Base-by-base conservation (phyloP, 2,113 vertebrate species). In the Suncus etruscus region DNA sequence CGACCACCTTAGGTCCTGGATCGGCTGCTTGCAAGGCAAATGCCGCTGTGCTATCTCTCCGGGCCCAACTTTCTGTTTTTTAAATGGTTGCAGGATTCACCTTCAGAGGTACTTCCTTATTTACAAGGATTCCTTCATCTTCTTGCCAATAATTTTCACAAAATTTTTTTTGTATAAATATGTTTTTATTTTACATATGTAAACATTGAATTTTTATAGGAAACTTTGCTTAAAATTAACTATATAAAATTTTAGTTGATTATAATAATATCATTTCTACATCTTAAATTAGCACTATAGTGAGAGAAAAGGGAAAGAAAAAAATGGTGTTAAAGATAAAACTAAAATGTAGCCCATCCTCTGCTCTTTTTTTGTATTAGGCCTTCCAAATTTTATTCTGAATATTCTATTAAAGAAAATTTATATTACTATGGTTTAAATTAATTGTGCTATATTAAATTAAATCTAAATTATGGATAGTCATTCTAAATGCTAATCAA, bases 91-190 rank as follows among this genome's bases (percentile, higher is more conserved):
- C n/a, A 29, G 10, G 50, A 83, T 16, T 63, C 27, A 20, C 22
- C 3, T 3, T 70, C 11, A 73, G 39, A 74, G 8, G 15, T 3
- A 3, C n/a, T 15, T 39, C 14, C 22, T 16, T 39, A 32, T 32
- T 54, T 6, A 0, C 7, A 16, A n/a, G 66, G 3, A n/a, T 83
- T 1, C 7, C 45, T 83, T 86, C 2, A 14, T 5, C 8, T 11
- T 66, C 89, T 86, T 72, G 8, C 29, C n/a, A 87, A 72, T 87
- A 82, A 75, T 89, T 11, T 5, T 82, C 81, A 88, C 29, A 16
- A 65, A 54, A 15, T 16, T 15, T 12, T 54, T 54, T 11, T 54
- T 54, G 54, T 16, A 12, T 15, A 14, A 15, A 16, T 83, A 65
- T 54, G 20, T 29, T 69, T 78, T 66, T 79, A 27, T 25, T 89